These are phyloP conservation scores for Henicopernis longicauda DNA, from an alignment of 2,113 vertebrate genomes.

Conservation along the genomic window DNA sequence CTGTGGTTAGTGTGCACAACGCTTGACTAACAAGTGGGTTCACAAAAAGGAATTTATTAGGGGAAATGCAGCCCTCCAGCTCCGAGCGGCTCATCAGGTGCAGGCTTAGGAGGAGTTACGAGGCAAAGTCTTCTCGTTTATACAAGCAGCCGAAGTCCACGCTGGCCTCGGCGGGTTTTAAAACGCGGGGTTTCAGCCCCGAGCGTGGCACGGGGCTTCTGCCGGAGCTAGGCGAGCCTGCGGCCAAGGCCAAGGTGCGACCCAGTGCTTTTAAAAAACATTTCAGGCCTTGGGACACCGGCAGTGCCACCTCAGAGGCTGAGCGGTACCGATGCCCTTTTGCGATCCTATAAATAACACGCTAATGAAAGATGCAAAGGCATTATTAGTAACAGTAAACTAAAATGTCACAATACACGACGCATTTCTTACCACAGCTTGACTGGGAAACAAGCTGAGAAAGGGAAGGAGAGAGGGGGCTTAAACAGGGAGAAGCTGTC, in stretches of 20 bases:
- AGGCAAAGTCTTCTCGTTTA: conserved; percentile 15
- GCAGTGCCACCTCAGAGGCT: neutral
- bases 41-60: conserved; percentile 71
- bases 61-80: conserved; percentile 45
- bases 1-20: conserved; percentile 78
- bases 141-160: neutral
- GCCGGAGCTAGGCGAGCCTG: neutral
- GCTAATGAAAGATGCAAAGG: conserved; percentile 53
- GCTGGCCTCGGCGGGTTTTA: neutral
- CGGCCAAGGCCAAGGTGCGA: neutral
- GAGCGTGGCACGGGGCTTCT: neutral
- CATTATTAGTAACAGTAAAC: conserved; percentile 47
- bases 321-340: conserved; percentile 8
- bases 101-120: conserved; percentile 21
- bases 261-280: neutral
- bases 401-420: neutral
- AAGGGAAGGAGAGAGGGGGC: neutral
- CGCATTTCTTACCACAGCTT: neutral
- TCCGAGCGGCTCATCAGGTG: conserved; percentile 6
- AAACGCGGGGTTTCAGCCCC: neutral
- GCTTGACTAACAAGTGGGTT: conserved; percentile 81
- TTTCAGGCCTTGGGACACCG: neutral
- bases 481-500: neutral
- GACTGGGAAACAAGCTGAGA: neutral
- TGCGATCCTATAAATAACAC: conserved; percentile 53